Percentiles rank a stretch among this genome's conserved stretches.
These are phyloP conservation scores for Colaptes auratus DNA, from an alignment of 2,113 vertebrate genomes.

Conservation along the genomic window DNA sequence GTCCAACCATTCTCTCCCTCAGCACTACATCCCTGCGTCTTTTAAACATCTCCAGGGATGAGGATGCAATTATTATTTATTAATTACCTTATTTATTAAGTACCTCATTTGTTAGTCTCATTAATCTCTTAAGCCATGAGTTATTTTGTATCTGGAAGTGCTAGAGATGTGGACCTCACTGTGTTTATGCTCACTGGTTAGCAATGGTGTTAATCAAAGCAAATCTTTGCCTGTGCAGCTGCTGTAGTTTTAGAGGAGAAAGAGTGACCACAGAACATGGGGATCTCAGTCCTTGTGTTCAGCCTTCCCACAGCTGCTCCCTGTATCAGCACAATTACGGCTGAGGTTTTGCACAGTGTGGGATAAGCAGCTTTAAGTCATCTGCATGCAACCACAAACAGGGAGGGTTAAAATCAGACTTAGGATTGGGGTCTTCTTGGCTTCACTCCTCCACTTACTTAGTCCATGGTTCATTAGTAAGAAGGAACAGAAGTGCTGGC, in stretches of 20 bases:
- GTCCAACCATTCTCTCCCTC: too few species aligned
- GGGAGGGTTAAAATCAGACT: neutral
- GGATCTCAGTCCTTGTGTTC: neutral
- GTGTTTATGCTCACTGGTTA: neutral
- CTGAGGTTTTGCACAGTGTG: neutral
- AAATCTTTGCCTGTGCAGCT: neutral
- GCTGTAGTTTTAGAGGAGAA: neutral
- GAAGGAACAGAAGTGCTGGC: neutral
- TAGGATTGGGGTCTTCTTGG: neutral
- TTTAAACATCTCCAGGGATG: too few species aligned
- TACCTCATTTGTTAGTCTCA: neutral
- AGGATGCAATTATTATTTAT: neutral
- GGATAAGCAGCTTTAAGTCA: slow-evolving; percentile 15
- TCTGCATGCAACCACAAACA: neutral
- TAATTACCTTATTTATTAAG: neutral
- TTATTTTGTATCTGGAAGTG: neutral
- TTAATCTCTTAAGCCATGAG: neutral
- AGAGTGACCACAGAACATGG: neutral
- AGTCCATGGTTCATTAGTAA: neutral
- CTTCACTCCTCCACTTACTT: neutral
- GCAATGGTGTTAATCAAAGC: neutral
- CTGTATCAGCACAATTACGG: neutral
- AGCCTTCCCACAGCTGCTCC: slow-evolving; percentile 5
- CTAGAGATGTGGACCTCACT: neutral
- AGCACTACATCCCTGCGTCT: too few species aligned